A percentile compares a stretch with the other conserved stretches of the same genome.
Conservation (phyloP, 2,797 vertebrate genomes). For the Hybognathus amarus region DNA sequence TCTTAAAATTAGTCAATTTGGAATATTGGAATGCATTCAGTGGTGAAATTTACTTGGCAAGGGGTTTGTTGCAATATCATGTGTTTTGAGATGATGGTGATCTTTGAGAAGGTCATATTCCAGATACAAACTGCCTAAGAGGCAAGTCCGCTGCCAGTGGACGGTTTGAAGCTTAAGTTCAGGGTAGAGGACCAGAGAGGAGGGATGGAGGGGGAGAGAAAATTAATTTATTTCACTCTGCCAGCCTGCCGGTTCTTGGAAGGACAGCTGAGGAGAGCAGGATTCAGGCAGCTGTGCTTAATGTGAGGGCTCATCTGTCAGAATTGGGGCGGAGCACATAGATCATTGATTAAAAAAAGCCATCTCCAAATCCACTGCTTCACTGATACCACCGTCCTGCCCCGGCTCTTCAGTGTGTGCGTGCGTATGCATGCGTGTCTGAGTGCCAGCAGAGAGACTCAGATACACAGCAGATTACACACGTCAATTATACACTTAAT, state of each 20-base stretch:
- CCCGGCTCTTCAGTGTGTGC: conserved; percentile 61
- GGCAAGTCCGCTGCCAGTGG: conserved; percentile 74
- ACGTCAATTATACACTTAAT: conserved; percentile 99
- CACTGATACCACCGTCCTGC: conserved; percentile 75
- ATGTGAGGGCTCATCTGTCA: conserved; percentile 87
- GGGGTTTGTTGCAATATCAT: conserved; percentile 45
- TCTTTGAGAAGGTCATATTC: conserved; percentile 74
- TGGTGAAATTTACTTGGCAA: neutral
- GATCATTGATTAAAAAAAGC: conserved; percentile 99
- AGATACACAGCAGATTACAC: conserved; percentile 86
- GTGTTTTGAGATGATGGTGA: conserved; percentile 69
- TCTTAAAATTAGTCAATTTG: neutral
- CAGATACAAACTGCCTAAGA: conserved; percentile 61
- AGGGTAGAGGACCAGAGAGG: conserved; percentile 1
- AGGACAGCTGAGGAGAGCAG: conserved; percentile 87
- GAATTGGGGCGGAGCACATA: conserved; percentile 81
- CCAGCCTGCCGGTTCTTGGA: conserved; percentile 83
- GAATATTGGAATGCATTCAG: neutral
- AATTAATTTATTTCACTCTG: conserved; percentile 77
- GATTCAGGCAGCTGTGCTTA: conserved; percentile 99
- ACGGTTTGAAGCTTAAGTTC: conserved; percentile 77
- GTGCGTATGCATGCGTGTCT: conserved; percentile 70
- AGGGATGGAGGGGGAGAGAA: conserved; percentile 74
- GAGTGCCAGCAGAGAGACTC: conserved; percentile 70
- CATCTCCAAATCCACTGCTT: conserved; percentile 86